These are phyloP conservation scores for Astyanax mexicanus DNA, from an alignment of 2,797 vertebrate species.

Conservation along the genomic window DNA sequence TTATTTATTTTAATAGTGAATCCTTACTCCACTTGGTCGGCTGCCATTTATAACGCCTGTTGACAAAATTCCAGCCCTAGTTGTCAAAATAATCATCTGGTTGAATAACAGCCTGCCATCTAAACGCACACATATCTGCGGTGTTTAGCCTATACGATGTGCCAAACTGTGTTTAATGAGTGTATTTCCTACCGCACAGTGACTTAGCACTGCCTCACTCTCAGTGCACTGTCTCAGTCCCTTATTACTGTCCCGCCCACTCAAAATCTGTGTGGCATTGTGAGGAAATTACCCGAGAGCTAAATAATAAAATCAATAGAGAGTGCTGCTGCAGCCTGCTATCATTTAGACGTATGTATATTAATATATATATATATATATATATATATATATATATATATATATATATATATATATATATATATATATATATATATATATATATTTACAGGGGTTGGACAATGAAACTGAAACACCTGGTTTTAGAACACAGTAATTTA, in stretches of 20 bases:
- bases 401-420: too few species aligned
- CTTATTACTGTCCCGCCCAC: constrained; percentile 25
- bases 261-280: constrained; percentile 1
- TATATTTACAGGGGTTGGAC: too few species aligned
- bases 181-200: background rate
- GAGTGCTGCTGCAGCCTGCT: constrained; percentile 5
- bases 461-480: too few species aligned
- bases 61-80: background rate
- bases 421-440: too few species aligned
- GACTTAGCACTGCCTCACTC: constrained; percentile 9
- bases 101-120: too few species aligned
- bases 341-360: constrained; percentile 54
- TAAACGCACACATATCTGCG: too few species aligned
- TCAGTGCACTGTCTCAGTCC: constrained; percentile 9
- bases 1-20: too few species aligned
- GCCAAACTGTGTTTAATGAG: background rate
- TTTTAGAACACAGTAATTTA: too few species aligned
- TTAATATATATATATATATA: too few species aligned
- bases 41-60: constrained; percentile 8
- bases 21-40: constrained; percentile 1
- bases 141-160: background rate
- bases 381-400: too few species aligned
- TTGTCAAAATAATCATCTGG: background rate
- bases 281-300: constrained; percentile 37
- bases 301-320: constrained; percentile 45